These are phyloP conservation scores for Micromesistius poutassou DNA, from an alignment of 2,797 vertebrate genomes.

Conservation along the genomic window DNA sequence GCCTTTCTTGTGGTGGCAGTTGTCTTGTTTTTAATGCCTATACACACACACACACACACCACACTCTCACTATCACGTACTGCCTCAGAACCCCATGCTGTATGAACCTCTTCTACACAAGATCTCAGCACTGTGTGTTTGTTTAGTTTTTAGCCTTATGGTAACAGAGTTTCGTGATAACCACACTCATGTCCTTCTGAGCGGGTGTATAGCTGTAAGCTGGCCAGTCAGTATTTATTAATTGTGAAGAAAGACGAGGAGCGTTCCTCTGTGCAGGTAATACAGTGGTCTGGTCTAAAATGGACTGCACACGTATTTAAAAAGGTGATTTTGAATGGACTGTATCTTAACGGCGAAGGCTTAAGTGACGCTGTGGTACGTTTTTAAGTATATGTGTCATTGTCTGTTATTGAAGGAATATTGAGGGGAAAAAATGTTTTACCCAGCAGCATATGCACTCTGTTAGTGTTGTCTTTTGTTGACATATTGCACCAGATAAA, in stretches of 20 bases:
- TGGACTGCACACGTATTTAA: not conserved
- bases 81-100: constrained; percentile 9
- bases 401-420: constrained; percentile 15
- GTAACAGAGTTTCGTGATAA: constrained; percentile 29
- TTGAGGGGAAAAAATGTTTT: not conserved
- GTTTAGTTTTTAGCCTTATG: constrained; percentile 43
- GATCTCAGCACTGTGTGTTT: constrained; percentile 22
- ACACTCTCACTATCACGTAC: not conserved
- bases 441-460: constrained; percentile 31
- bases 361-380: not conserved
- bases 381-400: not conserved
- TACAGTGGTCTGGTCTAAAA: not conserved
- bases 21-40: not conserved
- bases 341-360: not conserved
- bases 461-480: constrained; percentile 53
- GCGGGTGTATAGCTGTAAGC: constrained; percentile 26
- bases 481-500: constrained; percentile 59
- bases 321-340: not conserved
- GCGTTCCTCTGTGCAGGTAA: not conserved
- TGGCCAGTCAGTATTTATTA: constrained; percentile 36
- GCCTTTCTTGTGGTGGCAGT: constrained; percentile 24
- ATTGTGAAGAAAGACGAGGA: not conserved
- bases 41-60: constrained; percentile 18
- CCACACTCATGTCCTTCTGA: constrained; percentile 22
- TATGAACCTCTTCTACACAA: not conserved